Evolutionary conservation across 35 echinoderm and acorn worm genomes (phyloP).

Genomic region (Acanthaster planci): DNA sequence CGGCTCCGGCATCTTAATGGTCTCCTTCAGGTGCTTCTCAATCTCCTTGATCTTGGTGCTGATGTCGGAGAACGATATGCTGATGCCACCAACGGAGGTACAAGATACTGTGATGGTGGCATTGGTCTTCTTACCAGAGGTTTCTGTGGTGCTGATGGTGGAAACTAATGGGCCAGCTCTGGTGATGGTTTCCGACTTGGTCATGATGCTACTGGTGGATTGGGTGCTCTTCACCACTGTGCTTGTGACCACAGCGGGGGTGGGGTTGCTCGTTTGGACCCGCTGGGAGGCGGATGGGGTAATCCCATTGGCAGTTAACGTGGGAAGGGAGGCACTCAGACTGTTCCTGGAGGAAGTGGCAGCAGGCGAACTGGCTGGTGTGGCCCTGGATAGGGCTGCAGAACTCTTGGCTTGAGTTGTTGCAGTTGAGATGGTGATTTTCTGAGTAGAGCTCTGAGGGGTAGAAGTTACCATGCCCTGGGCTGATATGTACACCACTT

Average conservation of each 20-base stretch:
- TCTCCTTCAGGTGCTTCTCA: neutral
- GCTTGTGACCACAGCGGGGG: neutral
- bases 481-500: neutral
- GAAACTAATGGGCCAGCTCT: neutral
- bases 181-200: neutral
- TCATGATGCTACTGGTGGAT: neutral
- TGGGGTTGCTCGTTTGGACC: neutral
- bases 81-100: neutral
- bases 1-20: neutral
- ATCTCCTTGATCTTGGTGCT: neutral
- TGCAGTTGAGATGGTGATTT: neutral
- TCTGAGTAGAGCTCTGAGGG: neutral
- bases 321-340: conserved; percentile 14
- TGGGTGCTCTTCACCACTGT: conserved; percentile 4
- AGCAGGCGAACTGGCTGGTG: neutral
- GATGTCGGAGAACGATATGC: neutral
- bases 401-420: neutral
- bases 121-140: neutral
- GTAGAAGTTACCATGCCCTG: neutral
- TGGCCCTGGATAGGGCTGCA: neutral
- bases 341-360: conserved; percentile 12
- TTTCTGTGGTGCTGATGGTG: neutral
- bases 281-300: neutral
- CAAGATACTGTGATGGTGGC: neutral
- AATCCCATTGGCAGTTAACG: neutral